These are phyloP conservation scores for Nymphalis urticae DNA, from an alignment of 2,888 invertebrate genomes.

Conservation along the genomic window DNA sequence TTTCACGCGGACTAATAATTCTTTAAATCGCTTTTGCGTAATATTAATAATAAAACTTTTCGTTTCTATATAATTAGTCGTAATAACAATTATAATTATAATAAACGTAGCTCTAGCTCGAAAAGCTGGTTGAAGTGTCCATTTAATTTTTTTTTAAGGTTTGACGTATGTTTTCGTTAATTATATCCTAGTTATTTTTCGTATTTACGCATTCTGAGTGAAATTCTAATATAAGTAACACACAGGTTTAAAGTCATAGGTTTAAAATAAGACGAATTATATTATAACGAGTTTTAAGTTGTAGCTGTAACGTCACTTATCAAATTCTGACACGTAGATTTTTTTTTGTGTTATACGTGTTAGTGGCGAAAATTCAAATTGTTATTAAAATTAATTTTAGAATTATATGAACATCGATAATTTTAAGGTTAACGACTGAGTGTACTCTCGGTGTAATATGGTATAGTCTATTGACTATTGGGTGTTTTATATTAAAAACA, in stretches of 20 bases:
- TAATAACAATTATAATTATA: conserved; percentile 56
- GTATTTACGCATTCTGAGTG: conserved; percentile 31
- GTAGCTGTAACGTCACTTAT: conserved; percentile 28
- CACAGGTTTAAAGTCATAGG: conserved; percentile 15
- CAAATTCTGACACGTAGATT: conserved; percentile 31
- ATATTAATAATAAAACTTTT: conserved; percentile 48
- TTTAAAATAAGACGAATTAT: conserved; percentile 17
- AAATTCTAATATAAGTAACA: conserved; percentile 22
- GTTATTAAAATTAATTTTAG: conserved; percentile 18
- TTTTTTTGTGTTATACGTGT: conserved; percentile 35
- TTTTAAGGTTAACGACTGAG: conserved; percentile 31
- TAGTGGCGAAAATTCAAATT: conserved; percentile 5
- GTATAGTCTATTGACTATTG: conserved; percentile 59
- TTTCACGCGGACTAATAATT: conserved; percentile 14
- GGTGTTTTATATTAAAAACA: conserved; percentile 57
- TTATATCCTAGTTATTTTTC: conserved; percentile 20
- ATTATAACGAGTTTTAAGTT: conserved; percentile 14
- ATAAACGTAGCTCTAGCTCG: conserved; percentile 58
- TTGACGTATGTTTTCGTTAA: conserved; percentile 28
- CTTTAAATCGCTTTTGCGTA: conserved; percentile 18
- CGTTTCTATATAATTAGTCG: conserved; percentile 44
- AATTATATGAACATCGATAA: conserved; percentile 14
- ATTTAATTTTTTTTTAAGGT: conserved; percentile 60
- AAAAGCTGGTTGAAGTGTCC: conserved; percentile 77
- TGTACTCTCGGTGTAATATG: conserved; percentile 48